Conservation (phyloP, 2,888 invertebrate genomes). For the Endomychus coccineus region DNA sequence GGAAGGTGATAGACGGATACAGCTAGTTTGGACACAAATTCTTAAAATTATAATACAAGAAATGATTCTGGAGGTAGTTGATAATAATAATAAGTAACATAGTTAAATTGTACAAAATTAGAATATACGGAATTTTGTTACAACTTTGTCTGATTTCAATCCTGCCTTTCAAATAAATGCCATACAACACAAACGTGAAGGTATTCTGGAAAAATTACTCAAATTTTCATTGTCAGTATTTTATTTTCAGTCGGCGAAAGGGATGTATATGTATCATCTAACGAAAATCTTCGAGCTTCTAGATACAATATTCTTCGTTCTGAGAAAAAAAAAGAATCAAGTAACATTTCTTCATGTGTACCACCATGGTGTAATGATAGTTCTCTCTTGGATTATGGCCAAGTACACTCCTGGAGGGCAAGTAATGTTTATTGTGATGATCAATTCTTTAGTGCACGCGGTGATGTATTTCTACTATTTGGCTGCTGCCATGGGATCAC, state of each 20-base stretch:
- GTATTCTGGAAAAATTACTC: too few relatives aligned
- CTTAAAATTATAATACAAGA: too few relatives aligned
- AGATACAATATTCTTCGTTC: slow-evolving; percentile 88
- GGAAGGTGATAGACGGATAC: too few relatives aligned
- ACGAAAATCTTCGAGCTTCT: slow-evolving; percentile 86
- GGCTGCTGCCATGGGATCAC: slow-evolving; percentile 68
- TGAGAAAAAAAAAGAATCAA: slow-evolving; percentile 85
- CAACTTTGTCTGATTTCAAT: too few relatives aligned
- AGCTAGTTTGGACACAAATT: too few relatives aligned
- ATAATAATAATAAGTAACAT: too few relatives aligned
- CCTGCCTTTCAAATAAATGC: too few relatives aligned
- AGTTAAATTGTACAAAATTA: too few relatives aligned
- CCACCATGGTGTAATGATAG: slow-evolving; percentile 92
- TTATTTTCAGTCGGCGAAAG: slow-evolving; percentile 52
- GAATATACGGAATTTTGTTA: too few relatives aligned
- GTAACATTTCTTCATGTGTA: slow-evolving; percentile 87
- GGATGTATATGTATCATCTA: slow-evolving; percentile 78
- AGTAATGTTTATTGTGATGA: slow-evolving; percentile 59
- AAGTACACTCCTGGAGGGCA: slow-evolving; percentile 73
- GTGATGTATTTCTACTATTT: slow-evolving; percentile 79
- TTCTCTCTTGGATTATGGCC: slow-evolving; percentile 87
- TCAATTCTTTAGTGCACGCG: slow-evolving; percentile 72
- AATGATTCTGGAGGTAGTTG: too few relatives aligned
- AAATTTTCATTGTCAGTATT: not conserved
- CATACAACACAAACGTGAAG: too few relatives aligned